phyloP scores from a whole-genome alignment of 1,140 invertebrate species.

The Hydropsyche tenuis region DNA sequence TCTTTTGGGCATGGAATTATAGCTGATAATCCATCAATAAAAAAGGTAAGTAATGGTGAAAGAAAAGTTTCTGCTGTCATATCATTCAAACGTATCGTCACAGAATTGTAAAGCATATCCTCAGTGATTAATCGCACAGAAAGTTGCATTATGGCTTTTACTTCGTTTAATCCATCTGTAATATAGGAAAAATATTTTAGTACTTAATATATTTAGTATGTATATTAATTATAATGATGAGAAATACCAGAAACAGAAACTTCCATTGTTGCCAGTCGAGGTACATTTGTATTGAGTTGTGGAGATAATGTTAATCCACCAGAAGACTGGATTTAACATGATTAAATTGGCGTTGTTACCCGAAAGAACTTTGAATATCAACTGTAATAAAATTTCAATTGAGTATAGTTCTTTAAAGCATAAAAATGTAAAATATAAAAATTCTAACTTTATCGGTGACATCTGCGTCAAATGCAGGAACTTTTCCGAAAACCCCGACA shows the following conservation, averaged over 20 bases:
- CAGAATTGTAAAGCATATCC: conserved; percentile 93
- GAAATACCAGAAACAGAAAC: conserved; percentile 83
- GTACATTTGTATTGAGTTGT: conserved; percentile 94
- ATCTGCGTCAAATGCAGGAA: conserved; percentile 94
- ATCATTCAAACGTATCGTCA: conserved; percentile 90
- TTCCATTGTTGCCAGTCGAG: conserved; percentile 92
- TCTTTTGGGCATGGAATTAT: conserved; percentile 92
- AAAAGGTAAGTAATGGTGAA: conserved; percentile 87
- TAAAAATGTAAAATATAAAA: conserved; percentile 28
- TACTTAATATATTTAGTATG: neutral
- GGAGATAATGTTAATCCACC: conserved; percentile 90
- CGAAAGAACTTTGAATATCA: conserved; percentile 80
- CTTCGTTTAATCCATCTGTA: conserved; percentile 88
- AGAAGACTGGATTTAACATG: conserved; percentile 79
- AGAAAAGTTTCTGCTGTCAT: conserved; percentile 94
- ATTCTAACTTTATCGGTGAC: conserved; percentile 76
- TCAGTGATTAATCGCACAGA: conserved; percentile 90
- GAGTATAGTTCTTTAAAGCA: conserved; percentile 31
- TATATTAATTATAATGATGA: neutral
- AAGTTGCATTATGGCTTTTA: conserved; percentile 87
- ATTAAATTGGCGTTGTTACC: conserved; percentile 94
- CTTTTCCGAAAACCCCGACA: conserved; percentile 82
- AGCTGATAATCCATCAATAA: conserved; percentile 89
- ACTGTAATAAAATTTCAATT: conserved; percentile 54
- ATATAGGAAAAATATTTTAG: conserved; percentile 4